A percentile compares a stretch with the other conserved stretches of the same genome.
phyloP scores from a whole-genome alignment of 2,888 invertebrate genomes.

The Ganaspis brasiliensis region DNA sequence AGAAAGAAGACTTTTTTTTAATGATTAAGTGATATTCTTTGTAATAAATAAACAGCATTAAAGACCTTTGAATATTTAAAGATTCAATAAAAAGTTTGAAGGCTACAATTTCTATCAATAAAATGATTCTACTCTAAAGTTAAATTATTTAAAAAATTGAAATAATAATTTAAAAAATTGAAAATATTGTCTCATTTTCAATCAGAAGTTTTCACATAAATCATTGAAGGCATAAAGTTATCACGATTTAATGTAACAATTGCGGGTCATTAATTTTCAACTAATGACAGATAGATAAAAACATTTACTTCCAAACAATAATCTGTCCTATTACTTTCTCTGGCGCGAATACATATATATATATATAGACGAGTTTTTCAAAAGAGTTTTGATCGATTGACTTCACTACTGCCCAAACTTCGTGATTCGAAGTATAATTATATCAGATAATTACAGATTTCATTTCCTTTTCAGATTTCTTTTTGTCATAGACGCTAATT shows the following conservation, averaged over 20 bases:
- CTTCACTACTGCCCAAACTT: slow-evolving; percentile 37
- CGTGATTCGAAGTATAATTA: slow-evolving; percentile 39
- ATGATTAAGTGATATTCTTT: neutral
- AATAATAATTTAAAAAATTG: neutral
- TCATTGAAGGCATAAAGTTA: slow-evolving; percentile 20
- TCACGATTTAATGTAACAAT: slow-evolving; percentile 15
- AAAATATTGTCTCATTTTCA: slow-evolving; percentile 7
- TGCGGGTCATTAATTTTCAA: slow-evolving; percentile 25
- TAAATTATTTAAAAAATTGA: too few species aligned
- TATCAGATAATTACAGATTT: slow-evolving; percentile 22
- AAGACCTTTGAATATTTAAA: neutral
- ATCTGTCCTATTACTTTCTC: slow-evolving; percentile 32
- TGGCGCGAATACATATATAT: neutral
- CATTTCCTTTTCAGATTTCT: slow-evolving; percentile 23
- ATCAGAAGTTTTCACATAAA: slow-evolving; percentile 17
- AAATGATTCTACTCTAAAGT: too few species aligned
- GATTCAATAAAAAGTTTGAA: too few species aligned
- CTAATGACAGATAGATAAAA: slow-evolving; percentile 38
- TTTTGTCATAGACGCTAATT: slow-evolving; percentile 13
- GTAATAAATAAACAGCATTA: slow-evolving; percentile 7
- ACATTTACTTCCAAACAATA: slow-evolving; percentile 42
- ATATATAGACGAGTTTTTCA: slow-evolving; percentile 1
- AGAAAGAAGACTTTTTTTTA: slow-evolving; percentile 1
- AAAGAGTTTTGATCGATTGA: slow-evolving; percentile 41
- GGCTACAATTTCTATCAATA: too few species aligned